Evolutionary conservation across 2,113 vertebrate genomes (phyloP).

Genomic region (Pygoscelis antarcticus): DNA sequence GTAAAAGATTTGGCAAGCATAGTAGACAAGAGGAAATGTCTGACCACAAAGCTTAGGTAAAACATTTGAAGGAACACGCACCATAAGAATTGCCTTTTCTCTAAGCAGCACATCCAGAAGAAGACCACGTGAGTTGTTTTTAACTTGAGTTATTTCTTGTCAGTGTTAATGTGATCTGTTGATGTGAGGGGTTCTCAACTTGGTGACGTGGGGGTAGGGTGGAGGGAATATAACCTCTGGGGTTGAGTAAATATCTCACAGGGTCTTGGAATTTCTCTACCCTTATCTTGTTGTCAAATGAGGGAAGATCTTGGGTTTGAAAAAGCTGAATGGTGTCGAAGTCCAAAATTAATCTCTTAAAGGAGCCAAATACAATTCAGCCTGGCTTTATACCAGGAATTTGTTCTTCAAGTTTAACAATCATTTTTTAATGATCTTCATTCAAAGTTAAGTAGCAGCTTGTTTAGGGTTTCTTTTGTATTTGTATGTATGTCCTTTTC

Average conservation of each 20-base stretch:
- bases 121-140: conserved; percentile 58
- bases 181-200: neutral
- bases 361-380: neutral
- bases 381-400: neutral
- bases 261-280: neutral
- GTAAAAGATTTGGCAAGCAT: neutral
- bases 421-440: neutral
- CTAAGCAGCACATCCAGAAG: conserved; percentile 33
- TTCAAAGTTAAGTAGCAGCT: neutral
- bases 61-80: neutral
- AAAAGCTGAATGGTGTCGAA: neutral
- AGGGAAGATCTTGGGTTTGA: neutral
- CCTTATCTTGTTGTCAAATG: neutral
- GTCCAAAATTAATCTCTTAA: neutral
- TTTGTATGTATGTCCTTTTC: neutral
- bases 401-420: neutral
- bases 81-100: neutral
- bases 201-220: neutral
- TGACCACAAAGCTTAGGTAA: neutral
- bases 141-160: conserved; percentile 2
- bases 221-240: neutral
- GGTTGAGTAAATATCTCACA: neutral
- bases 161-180: neutral
- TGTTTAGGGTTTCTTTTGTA: neutral
- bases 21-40: neutral